phyloP scores from a whole-genome alignment of 2,888 invertebrate genomes.

The Ectobius pallidus region DNA sequence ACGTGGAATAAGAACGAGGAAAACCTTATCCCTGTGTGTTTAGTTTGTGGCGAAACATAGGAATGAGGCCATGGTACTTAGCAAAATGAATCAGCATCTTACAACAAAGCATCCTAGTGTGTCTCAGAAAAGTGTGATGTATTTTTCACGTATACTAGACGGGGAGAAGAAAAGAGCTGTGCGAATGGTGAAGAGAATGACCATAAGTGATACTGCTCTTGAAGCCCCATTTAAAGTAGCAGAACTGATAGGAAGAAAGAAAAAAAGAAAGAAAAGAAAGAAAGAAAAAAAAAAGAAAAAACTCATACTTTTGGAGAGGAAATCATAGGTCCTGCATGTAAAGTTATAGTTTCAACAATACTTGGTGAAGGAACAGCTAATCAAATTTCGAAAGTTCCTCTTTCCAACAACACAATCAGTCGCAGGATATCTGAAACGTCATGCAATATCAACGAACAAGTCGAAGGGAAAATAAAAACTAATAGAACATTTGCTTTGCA shows the following conservation, averaged over 20 bases:
- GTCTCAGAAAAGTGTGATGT: too few relatives aligned
- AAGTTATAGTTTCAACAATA: too few relatives aligned
- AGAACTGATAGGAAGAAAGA: background rate
- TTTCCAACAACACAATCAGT: too few relatives aligned
- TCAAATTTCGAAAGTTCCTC: too few relatives aligned
- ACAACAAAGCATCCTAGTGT: too few relatives aligned
- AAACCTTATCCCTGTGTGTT: constrained; percentile 13
- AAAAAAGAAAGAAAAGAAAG: background rate
- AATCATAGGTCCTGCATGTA: too few relatives aligned
- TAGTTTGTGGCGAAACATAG: constrained; percentile 13
- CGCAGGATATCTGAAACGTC: background rate
- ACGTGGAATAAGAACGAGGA: constrained; percentile 4
- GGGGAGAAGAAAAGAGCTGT: background rate
- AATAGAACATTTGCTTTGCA: background rate
- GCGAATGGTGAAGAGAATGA: background rate
- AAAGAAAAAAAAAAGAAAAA: background rate
- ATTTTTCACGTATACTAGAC: background rate
- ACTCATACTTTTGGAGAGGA: too few relatives aligned
- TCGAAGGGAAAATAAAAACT: background rate
- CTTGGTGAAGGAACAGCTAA: constrained; percentile 9
- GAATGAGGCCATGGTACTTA: background rate
- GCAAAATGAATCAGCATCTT: background rate
- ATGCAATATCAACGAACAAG: too few relatives aligned
- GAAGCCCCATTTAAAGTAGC: background rate
- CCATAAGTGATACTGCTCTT: background rate